Evolutionary conservation across 2,113 vertebrate genomes (phyloP).

Genomic region (Pholis gunnellus): DNA sequence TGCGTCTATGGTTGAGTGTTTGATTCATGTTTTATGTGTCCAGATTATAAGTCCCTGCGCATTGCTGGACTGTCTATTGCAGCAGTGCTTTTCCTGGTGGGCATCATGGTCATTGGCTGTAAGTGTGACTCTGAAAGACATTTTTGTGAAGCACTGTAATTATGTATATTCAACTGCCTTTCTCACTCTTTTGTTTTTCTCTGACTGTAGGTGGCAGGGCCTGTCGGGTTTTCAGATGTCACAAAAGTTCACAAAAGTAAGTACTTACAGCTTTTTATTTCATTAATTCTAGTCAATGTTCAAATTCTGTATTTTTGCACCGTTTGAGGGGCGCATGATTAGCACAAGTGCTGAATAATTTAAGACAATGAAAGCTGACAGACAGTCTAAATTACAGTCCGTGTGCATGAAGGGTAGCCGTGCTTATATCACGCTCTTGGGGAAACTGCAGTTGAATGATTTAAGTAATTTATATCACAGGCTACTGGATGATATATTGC

Average conservation of each 20-base stretch:
- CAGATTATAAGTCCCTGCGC: slow-evolving; percentile 75
- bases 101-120: slow-evolving; percentile 82
- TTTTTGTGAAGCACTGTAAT: not conserved
- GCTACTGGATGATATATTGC: slow-evolving; percentile 51
- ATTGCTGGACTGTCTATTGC: slow-evolving; percentile 72
- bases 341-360: slow-evolving; percentile 11
- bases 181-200: slow-evolving; percentile 3
- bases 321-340: slow-evolving; percentile 8
- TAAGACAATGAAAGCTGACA: slow-evolving; percentile 10
- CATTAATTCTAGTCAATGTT: not conserved
- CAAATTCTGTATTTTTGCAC: not conserved
- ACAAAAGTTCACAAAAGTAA: slow-evolving; percentile 68
- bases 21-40: slow-evolving; percentile 12
- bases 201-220: slow-evolving; percentile 66
- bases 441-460: slow-evolving; percentile 38
- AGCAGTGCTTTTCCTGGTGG: slow-evolving; percentile 77
- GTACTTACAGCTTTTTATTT: slow-evolving; percentile 17
- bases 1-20: not conserved
- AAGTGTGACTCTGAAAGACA: slow-evolving; percentile 55
- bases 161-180: not conserved
- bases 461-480: slow-evolving; percentile 49
- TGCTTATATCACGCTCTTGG: slow-evolving; percentile 22
- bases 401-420: slow-evolving; percentile 25
- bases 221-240: slow-evolving; percentile 62
- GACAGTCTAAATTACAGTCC: slow-evolving; percentile 17